A percentile compares a stretch with the other conserved stretches of the same genome.
Evolutionary conservation across 2,797 vertebrate genomes (phyloP).

Genomic region (Remorina albescens): DNA sequence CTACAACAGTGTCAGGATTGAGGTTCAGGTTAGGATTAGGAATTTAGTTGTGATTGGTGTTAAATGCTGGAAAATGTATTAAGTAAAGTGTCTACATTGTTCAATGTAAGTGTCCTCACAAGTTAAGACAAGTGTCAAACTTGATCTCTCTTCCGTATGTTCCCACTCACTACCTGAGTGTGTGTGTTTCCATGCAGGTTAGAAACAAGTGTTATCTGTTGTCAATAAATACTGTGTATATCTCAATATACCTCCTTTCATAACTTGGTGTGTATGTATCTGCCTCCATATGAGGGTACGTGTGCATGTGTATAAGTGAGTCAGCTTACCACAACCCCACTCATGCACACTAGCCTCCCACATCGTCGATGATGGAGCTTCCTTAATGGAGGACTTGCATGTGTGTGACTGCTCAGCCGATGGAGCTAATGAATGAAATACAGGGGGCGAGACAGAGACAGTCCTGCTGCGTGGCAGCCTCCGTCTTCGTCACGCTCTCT

Average conservation of each 20-base stretch:
- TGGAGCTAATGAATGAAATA: slow-evolving; percentile 31
- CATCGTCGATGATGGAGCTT: slow-evolving; percentile 43
- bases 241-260: slow-evolving; percentile 38
- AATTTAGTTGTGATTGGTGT: too few relatives aligned
- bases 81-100: too few relatives aligned
- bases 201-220: slow-evolving; percentile 75
- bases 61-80: too few relatives aligned
- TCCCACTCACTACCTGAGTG: slow-evolving; percentile 1
- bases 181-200: slow-evolving; percentile 57
- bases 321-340: slow-evolving; percentile 46
- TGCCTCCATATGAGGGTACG: slow-evolving; percentile 29
- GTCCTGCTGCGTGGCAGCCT: slow-evolving; percentile 15
- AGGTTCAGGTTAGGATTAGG: too few relatives aligned
- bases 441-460: slow-evolving; percentile 3
- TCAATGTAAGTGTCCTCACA: too few relatives aligned
- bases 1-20: too few relatives aligned
- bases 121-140: slow-evolving; percentile 9
- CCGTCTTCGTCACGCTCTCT: slow-evolving; percentile 22
- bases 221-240: slow-evolving; percentile 66
- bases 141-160: slow-evolving; percentile 7
- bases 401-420: slow-evolving; percentile 7
- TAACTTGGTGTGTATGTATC: slow-evolving; percentile 16
- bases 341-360: slow-evolving; percentile 47
- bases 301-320: slow-evolving; percentile 46
- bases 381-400: slow-evolving; percentile 35